A percentile compares a stretch with the other conserved stretches of the same genome.
Evolutionary conservation across 2,888 invertebrate species (phyloP).

Genomic region (Aspidapion aeneum): DNA sequence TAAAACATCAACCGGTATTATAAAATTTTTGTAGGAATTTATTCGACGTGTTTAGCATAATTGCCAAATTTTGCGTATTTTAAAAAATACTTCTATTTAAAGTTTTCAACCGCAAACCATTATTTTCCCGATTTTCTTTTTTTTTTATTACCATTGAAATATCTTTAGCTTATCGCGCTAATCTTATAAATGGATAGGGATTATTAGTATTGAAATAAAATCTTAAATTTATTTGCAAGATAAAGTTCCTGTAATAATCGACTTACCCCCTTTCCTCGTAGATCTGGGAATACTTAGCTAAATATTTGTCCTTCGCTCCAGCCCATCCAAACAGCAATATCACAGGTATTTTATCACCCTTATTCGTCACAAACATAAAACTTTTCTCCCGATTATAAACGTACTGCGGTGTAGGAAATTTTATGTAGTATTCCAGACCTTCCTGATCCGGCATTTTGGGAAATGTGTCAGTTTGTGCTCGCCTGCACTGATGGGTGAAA

Average conservation of each 20-base stretch:
- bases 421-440: constrained; percentile 60
- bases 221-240: too few species aligned
- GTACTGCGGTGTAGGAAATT: constrained; percentile 56
- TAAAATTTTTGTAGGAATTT: too few species aligned
- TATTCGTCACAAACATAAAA: constrained; percentile 57
- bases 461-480: neutral
- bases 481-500: neutral
- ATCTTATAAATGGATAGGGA: too few species aligned
- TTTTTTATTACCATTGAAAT: too few species aligned
- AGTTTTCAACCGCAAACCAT: too few species aligned
- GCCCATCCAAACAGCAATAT: constrained; percentile 77
- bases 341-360: constrained; percentile 56
- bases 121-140: too few species aligned
- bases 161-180: too few species aligned
- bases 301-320: constrained; percentile 72
- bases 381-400: constrained; percentile 44
- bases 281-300: constrained; percentile 74
- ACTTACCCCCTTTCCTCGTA: constrained; percentile 72
- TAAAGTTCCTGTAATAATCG: constrained; percentile 2
- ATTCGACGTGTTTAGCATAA: too few species aligned
- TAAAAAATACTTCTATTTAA: too few species aligned
- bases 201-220: too few species aligned
- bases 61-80: too few species aligned
- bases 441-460: constrained; percentile 45
- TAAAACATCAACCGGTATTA: too few species aligned